phyloP scores from a whole-genome alignment of 2,113 vertebrate species.

The Mirza zaza region DNA sequence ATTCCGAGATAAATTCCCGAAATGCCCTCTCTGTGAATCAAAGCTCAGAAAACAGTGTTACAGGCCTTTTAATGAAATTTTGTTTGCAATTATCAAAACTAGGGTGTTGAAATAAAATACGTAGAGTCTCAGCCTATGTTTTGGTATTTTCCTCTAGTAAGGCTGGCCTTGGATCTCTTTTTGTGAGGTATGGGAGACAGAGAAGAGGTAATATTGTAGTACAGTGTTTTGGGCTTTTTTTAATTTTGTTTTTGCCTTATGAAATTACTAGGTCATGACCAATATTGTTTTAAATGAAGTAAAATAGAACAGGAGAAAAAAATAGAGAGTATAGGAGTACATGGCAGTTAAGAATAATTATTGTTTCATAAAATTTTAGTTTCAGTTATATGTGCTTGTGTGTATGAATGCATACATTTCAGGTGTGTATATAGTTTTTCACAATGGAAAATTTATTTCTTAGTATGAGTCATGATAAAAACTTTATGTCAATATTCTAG shows the following conservation, averaged over 20 bases:
- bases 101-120: background rate
- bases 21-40: background rate
- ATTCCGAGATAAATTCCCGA: background rate
- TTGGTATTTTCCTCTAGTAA: background rate
- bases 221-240: background rate
- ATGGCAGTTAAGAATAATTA: background rate
- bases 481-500: background rate
- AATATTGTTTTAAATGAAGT: background rate
- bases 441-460: background rate
- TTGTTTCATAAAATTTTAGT: background rate
- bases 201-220: background rate
- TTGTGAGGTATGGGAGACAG: background rate
- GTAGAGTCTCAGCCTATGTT: background rate
- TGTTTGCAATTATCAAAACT: background rate
- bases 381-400: background rate
- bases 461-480: background rate
- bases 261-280: background rate
- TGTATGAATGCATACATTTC: background rate
- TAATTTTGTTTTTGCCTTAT: background rate
- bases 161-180: background rate
- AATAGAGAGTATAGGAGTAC: background rate
- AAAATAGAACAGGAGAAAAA: background rate
- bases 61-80: background rate
- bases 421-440: background rate
- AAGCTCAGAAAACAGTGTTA: background rate